Evolutionary conservation across 2,888 invertebrate genomes (phyloP), one percentile per base, ranked within the genome.

Genomic region (Lithosia quadra): DNA sequence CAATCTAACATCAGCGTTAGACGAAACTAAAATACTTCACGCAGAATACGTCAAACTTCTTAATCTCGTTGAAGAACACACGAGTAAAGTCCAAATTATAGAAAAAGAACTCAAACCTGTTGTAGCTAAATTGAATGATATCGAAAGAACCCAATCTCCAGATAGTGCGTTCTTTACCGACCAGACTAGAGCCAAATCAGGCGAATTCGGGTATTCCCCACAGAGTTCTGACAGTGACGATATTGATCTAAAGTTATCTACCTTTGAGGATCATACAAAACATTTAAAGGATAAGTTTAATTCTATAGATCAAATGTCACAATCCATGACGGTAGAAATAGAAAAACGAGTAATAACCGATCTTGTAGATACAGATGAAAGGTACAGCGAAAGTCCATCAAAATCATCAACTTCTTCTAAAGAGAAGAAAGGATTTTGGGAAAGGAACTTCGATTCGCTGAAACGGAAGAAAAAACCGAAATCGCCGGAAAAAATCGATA

Each of bases 11-110:
- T 96, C 97, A 34, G 97, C 97, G 0, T 95, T 96, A 62, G 96
- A 96, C 81, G 97, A 97, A 86, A 97, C 96, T 7, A 97, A 96
- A 88, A 93, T 96, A 56, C 90, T 97, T 3, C 97, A 97, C 85
- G 95, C 96, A n/a, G 96, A 97, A 70, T 95, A 95, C 66, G 93
- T 94, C 0, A 91, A 90, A 77, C 68, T 93, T 53, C 75, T 95
- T 0, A 95, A 94, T 70, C 83, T 88, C 84, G 96, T 98, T 21
- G 97, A 97, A 91, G 96, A 96, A 88, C 92, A 96, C 71, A 96
- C 97, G 53, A 95, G 96, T 65, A 95, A 96, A 88, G 94, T 97
- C 60, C 96, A 96, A 81, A 86, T 87, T 13, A 95, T 97, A 73
- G 97, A 98, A 74, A 96, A 95, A 68, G 96, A 97, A 79, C 86